Base-by-base conservation (phyloP, 2,888 invertebrate species). In the Seira sanloemensis region DNA sequence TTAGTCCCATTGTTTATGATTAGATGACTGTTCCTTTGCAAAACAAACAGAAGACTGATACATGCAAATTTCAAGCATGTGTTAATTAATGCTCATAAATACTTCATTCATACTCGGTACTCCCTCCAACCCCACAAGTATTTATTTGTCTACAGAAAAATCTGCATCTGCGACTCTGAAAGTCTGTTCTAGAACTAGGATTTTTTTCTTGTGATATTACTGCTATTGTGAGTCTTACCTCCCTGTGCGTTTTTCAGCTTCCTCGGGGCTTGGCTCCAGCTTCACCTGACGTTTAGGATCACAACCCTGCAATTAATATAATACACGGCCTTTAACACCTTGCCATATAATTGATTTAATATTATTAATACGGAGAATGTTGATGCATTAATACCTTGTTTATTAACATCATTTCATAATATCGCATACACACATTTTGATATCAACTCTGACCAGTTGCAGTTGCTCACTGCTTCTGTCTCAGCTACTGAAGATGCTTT, bases 271-370 rank as follows among this genome's bases (percentile, higher is more conserved):
- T 81, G 75, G 75, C 80, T 80, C 54, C 46, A 67, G 80, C 71
- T 75, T 81, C 81, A 81, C 76, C 81, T 81, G 82, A 77, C 82
- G 77, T 82, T 82, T 58, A 72, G 77, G 23, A 46, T 65, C 37
- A 65, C 37, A 77, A 85, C 71, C 85, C 76, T 81, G 80, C 77
- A 85, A 85, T 85, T 85, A 85, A 77, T 58, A 80, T 81, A 85
- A 80, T 85, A 85, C 79, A 82, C 80, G 80, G 85, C 85, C 85
- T 85, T 85, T 85, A 81, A 85, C 85, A 85, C 85, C 85, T 85
- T 81, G 76, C 77, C 79, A 78, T 79, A 81, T 85, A 73, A 79
- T 80, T 84, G 79, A 80, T 79, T n/a, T 75, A 71, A 84, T 79
- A 74, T 73, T 84, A 19, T 82, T 65, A 58, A 58, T 58, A 37